Evolutionary conservation across 2,888 invertebrate genomes (phyloP).

Genomic region (Salticus scenicus): DNA sequence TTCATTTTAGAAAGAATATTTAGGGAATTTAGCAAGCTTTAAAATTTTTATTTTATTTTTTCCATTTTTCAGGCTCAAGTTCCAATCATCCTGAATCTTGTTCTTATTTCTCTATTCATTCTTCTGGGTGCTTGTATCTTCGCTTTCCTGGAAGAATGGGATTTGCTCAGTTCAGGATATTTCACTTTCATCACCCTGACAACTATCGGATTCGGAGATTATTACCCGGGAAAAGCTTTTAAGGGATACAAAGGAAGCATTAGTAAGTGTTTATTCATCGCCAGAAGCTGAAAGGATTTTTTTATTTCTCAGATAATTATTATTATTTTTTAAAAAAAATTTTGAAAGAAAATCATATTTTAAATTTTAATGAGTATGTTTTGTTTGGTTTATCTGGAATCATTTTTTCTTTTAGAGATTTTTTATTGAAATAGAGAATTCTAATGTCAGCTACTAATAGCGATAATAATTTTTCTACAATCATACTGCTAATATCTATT

Average conservation of each 20-base stretch:
- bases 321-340: not conserved
- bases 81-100: constrained; percentile 73
- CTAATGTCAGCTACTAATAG: no score
- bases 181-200: constrained; percentile 77
- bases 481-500: no score
- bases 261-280: constrained; percentile 37
- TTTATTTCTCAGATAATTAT: not conserved
- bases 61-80: constrained; percentile 70
- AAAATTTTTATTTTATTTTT: not conserved
- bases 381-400: no score
- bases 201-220: constrained; percentile 77
- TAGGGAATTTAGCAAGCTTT: no score
- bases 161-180: constrained; percentile 73
- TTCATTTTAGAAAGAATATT: no score
- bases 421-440: no score
- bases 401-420: no score
- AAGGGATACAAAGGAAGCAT: constrained; percentile 65
- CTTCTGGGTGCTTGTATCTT: constrained; percentile 72
- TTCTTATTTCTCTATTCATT: constrained; percentile 72
- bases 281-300: not conserved
- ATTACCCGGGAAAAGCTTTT: constrained; percentile 75
- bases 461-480: no score
- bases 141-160: constrained; percentile 73
- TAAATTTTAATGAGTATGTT: not conserved
- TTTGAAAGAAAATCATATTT: not conserved